Base-by-base conservation (phyloP, 2,113 vertebrate genomes). In the Tupaia tana region DNA sequence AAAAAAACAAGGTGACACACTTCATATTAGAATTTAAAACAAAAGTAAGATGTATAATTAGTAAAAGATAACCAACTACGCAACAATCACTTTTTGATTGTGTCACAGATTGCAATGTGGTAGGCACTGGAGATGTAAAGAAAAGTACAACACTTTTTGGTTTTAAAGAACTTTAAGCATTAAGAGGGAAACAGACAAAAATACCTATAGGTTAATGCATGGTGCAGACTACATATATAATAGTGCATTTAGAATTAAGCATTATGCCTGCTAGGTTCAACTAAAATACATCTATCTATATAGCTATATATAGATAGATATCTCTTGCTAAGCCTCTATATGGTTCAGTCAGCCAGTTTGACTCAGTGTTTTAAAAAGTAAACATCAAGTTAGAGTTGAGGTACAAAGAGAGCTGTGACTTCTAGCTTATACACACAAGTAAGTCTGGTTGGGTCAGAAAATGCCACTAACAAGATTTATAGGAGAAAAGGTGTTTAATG, bases 341-440 rank as follows among this genome's bases (percentile, higher is more conserved):
- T 78, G 31, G 14, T 29, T 77, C 61, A 71, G 9, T 27, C 91
- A 6, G 12, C 58, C 82, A 78, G 11, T 66, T 89, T 80, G 81
- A 61, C 16, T 54, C 20, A 78, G 27, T 61, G 7, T 14, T 85
- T 85, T 66, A 61, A 80, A n/a, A 81, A 54, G 7, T 88, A 70
- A 91, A 81, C 66, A 43, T 91, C 59, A 88, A 88, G 27, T 59
- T 88, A 80, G 89, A 91, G 73, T 61, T 87, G 77, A 70, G 56
- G 27, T 77, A 89, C 34, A 75, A 82, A 93, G 75, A 70, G 87
- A 89, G 61, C 24, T 22, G 22, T 67, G 18, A 78, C 22, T 66
- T 19, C 18, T 12, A 27, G 19, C 4, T 6, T 13, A 29, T 7
- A 61, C n/a, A 63, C 22, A 59, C 15, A 31, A 15, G 34, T 81